These are phyloP conservation scores for Bagarius yarrelli DNA, from an alignment of 2,113 vertebrate genomes.

Conservation along the genomic window DNA sequence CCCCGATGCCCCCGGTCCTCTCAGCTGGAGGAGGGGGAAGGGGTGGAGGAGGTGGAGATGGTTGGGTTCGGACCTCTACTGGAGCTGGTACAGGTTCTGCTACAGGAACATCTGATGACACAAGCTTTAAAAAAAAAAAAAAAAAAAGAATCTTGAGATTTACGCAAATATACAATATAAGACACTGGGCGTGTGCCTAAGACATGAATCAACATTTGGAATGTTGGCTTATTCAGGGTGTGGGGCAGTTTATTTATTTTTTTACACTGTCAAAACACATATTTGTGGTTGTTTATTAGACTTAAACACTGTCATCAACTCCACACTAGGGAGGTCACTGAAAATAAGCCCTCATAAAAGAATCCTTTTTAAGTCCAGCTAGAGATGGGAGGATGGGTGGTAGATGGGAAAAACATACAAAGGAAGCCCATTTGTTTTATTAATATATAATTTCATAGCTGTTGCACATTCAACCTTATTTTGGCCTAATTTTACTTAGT, in stretches of 20 bases:
- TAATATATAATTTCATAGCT: background rate
- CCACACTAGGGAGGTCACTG: background rate
- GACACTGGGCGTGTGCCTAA: too few species aligned
- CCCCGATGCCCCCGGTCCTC: slow-evolving; percentile 86
- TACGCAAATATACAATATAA: background rate
- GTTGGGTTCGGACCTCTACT: slow-evolving; percentile 70
- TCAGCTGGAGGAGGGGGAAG: slow-evolving; percentile 81
- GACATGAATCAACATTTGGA: background rate
- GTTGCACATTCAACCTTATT: background rate
- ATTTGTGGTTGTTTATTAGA: background rate
- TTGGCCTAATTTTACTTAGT: background rate
- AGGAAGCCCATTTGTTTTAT: background rate
- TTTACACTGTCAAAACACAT: background rate
- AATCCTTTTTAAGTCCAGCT: background rate
- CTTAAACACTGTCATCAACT: background rate
- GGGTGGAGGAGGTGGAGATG: slow-evolving; percentile 79
- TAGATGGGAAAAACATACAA: background rate
- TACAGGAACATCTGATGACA: slow-evolving; percentile 78
- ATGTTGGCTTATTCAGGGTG: background rate
- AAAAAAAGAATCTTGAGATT: background rate
- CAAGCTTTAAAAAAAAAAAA: slow-evolving; percentile 67
- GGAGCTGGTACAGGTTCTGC: slow-evolving; percentile 64
- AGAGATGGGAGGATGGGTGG: too few species aligned
- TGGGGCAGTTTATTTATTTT: background rate
- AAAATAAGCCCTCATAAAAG: background rate